A percentile compares a stretch with the other conserved stretches of the same genome.
Conservation (phyloP, 2,888 invertebrate genomes). For the Diogma glabrata region DNA sequence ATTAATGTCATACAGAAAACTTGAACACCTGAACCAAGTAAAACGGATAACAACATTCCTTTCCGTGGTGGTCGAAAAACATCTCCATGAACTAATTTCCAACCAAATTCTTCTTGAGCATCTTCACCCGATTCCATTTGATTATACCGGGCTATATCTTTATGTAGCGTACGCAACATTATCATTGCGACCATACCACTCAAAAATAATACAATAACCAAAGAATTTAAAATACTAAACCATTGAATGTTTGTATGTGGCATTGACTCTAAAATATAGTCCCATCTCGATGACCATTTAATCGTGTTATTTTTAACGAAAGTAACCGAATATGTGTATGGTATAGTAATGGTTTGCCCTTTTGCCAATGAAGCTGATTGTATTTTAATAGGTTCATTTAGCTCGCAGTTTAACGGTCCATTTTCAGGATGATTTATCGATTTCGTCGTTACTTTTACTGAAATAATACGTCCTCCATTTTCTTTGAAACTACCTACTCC, state of each 20-base stretch:
- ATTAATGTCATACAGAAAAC: slow-evolving; percentile 91
- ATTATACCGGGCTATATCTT: slow-evolving; percentile 97
- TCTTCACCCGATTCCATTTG: slow-evolving; percentile 83
- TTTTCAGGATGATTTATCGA: slow-evolving; percentile 44
- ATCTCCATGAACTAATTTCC: slow-evolving; percentile 98
- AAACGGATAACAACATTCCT: slow-evolving; percentile 90
- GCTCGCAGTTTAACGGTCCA: slow-evolving; percentile 39
- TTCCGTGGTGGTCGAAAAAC: slow-evolving; percentile 94
- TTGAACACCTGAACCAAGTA: slow-evolving; percentile 94
- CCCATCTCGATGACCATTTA: slow-evolving; percentile 99
- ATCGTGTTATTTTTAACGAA: slow-evolving; percentile 71
- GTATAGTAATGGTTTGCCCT: slow-evolving; percentile 47
- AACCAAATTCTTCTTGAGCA: slow-evolving; percentile 76
- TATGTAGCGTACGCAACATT: slow-evolving; percentile 87
- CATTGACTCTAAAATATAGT: slow-evolving; percentile 96
- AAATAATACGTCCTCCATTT: slow-evolving; percentile 79
- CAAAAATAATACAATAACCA: slow-evolving; percentile 92
- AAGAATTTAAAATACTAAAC: slow-evolving; percentile 96
- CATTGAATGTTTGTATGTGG: slow-evolving; percentile 98
- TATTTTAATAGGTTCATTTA: slow-evolving; percentile 57
- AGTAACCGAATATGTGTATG: slow-evolving; percentile 77
- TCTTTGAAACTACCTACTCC: slow-evolving; percentile 56
- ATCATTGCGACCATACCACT: slow-evolving; percentile 99
- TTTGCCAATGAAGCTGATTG: slow-evolving; percentile 41
- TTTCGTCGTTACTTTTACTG: slow-evolving; percentile 55